Evolutionary conservation across 1,140 invertebrate species (phyloP).

Genomic region (Drosophila lowei): DNA sequence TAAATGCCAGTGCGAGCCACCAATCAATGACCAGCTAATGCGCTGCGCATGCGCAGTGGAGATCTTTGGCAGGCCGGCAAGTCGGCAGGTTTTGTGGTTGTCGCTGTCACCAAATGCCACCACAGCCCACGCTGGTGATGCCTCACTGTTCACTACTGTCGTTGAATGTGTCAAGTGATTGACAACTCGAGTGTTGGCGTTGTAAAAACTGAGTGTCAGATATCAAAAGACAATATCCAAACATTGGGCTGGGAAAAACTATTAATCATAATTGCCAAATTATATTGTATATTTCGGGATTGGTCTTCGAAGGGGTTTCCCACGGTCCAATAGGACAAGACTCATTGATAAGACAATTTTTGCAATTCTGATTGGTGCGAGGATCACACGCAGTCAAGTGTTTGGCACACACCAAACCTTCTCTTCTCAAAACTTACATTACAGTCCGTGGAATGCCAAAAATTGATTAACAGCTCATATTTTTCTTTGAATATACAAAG

Average conservation of each 20-base stretch:
- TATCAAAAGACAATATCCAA: constrained; percentile 8
- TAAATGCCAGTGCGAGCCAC: constrained; percentile 15
- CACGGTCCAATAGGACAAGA: not conserved
- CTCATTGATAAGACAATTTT: not conserved
- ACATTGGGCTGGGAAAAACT: constrained; percentile 15
- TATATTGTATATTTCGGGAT: not conserved
- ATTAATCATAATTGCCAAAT: constrained; percentile 40
- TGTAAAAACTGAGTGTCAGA: constrained; percentile 13
- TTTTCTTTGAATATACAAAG: constrained; percentile 39
- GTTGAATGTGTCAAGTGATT: constrained; percentile 50
- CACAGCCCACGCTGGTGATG: constrained; percentile 39
- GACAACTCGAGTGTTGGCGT: constrained; percentile 35
- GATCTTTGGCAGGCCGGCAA: constrained; percentile 7
- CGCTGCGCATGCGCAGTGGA: constrained; percentile 54
- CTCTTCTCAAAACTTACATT: too few relatives aligned
- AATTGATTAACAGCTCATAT: constrained; percentile 16
- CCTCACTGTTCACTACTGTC: constrained; percentile 16
- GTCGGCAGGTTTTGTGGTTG: constrained; percentile 11
- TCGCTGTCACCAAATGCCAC: constrained; percentile 55
- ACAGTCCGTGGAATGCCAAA: not conserved
- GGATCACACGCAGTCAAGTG: too few relatives aligned
- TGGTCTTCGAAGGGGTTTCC: not conserved
- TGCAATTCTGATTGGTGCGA: not conserved
- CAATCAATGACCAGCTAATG: constrained; percentile 22
- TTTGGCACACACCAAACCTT: too few relatives aligned